A percentile compares a stretch with the other conserved stretches of the same genome.
phyloP scores from a whole-genome alignment of 2,113 vertebrate genomes.

The Abramis brama region DNA sequence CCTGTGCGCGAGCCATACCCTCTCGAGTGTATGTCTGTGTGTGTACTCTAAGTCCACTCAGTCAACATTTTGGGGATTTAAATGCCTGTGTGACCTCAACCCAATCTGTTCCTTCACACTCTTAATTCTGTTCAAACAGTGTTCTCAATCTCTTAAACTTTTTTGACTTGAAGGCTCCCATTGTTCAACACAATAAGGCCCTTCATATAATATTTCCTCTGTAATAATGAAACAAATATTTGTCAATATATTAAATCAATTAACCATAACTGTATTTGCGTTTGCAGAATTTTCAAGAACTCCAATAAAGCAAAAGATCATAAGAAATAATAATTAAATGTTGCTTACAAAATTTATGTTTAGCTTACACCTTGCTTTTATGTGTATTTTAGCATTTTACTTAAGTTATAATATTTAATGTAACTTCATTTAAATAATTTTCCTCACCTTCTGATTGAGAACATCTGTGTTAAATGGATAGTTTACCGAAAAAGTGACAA shows the following conservation, averaged over 20 bases:
- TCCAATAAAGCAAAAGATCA: neutral
- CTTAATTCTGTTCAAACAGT: neutral
- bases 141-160: neutral
- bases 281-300: neutral
- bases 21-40: constrained; percentile 44
- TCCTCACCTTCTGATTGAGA: neutral
- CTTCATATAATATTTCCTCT: neutral
- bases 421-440: neutral
- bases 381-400: neutral
- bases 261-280: neutral
- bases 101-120: neutral
- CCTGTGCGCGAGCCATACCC: constrained; percentile 15
- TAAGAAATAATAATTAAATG: neutral
- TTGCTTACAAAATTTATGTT: neutral
- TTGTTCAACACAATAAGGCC: neutral
- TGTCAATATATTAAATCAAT: neutral
- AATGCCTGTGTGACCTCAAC: neutral
- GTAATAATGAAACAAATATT: no score
- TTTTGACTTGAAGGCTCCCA: neutral
- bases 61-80: neutral
- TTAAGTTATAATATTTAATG: neutral
- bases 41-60: constrained; percentile 13
- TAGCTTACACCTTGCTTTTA: neutral
- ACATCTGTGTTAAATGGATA: neutral
- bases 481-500: neutral